Percentiles rank a stretch among this genome's conserved stretches.
Evolutionary conservation across 2,113 vertebrate genomes (phyloP).

Genomic region (Pleuronectes platessa): DNA sequence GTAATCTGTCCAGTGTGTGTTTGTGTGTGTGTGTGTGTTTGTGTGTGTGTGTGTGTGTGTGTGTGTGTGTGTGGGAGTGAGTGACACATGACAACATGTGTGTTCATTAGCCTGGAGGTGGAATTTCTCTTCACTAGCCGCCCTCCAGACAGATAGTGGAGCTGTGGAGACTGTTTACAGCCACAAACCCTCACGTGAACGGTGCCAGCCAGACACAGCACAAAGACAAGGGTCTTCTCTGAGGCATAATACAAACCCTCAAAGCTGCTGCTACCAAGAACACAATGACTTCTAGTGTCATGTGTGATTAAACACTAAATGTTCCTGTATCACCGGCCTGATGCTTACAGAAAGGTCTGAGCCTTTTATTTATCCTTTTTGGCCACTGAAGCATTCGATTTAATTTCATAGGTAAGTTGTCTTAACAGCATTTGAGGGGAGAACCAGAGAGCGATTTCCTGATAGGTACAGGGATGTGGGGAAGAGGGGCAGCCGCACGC

Average conservation of each 20-base stretch:
- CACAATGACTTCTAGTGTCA: neutral
- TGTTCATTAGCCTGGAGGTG: neutral
- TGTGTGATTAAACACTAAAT: slow-evolving; percentile 6
- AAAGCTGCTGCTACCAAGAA: slow-evolving; percentile 1
- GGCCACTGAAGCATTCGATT: neutral
- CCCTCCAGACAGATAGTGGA: slow-evolving; percentile 30
- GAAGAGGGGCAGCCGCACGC: slow-evolving; percentile 38
- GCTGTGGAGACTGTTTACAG: slow-evolving; percentile 41
- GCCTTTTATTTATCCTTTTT: neutral
- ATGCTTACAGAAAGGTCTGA: neutral
- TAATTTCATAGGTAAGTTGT: neutral
- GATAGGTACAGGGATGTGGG: slow-evolving; percentile 17
- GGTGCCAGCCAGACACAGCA: slow-evolving; percentile 25
- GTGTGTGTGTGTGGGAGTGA: neutral
- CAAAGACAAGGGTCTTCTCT: slow-evolving; percentile 24
- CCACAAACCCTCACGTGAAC: slow-evolving; percentile 27
- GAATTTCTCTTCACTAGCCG: slow-evolving; percentile 27
- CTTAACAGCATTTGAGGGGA: slow-evolving; percentile 5
- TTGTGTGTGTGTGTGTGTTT: neutral
- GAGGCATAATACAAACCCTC: slow-evolving; percentile 14
- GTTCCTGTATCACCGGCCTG: neutral
- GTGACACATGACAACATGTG: slow-evolving; percentile 20
- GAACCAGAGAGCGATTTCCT: slow-evolving; percentile 19
- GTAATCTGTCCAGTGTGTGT: neutral
- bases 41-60: neutral